Evolutionary conservation across 1,140 invertebrate species (phyloP), one percentile per base, ranked within the genome.

Genomic region (Drosophila novamexicana): DNA sequence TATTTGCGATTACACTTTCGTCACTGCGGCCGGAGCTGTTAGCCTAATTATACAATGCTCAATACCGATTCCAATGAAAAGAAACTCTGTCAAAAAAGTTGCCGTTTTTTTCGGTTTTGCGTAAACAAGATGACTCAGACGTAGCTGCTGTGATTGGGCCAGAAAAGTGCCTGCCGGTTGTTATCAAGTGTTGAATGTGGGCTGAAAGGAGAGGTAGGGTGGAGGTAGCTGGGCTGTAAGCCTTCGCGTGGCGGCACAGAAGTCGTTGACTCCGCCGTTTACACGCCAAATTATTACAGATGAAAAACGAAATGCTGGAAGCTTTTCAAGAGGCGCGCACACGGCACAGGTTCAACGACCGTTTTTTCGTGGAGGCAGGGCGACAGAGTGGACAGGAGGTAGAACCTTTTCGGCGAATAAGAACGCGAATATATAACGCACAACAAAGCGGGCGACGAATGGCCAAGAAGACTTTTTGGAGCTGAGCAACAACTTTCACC

Each of bases 231-330:
- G 16, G 18, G 44, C 32, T 36, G 12, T 18, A 37, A 9, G 12
- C 9, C 6, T 44, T 36, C 34, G 16, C 6, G 44, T n/a, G 65
- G 59, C 54, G 49, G 49, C 73, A 71, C 77, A 89, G 84, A 88
- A 89, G 84, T 88, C 83, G 77, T 89, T 88, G 83, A 88, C 84
- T 89, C 42, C 50, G 49, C 54, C 78, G 76, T 89, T 88, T 86
- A 86, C 83, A 88, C 83, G 83, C 79, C 79, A 88, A 88, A 88
- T 88, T 88, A 88, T 88, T 88, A 88, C 83, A 88, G 83, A 88
- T 88, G 83, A 83, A 86, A 85, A 82, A 77, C 81, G 77, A 83
- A 74, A 58, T 68, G 74, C 64, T 49, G 36, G 58, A 32, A 59
- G 63, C 22, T 29, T 39, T 47, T 34, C 71, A 77, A 57, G 14